Evolutionary conservation across 2,797 vertebrate species (phyloP).

Genomic region (Mormyrops boulengeri): DNA sequence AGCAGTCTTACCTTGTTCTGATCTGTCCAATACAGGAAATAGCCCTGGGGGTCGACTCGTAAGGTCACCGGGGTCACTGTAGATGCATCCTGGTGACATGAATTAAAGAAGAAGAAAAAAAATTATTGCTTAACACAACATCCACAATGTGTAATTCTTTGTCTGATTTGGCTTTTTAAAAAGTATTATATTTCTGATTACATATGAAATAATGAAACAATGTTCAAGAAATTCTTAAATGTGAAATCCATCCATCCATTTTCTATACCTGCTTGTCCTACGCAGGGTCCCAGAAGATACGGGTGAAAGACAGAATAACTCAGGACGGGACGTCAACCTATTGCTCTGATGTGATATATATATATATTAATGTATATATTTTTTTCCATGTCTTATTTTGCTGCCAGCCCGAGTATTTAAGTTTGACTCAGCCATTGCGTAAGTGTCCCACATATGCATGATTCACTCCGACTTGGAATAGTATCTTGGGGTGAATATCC

Average conservation of each 20-base stretch:
- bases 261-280: not conserved
- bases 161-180: not conserved
- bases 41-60: constrained; percentile 62
- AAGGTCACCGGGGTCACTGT: constrained; percentile 65
- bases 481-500: constrained; percentile 22
- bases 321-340: not conserved
- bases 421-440: constrained; percentile 43
- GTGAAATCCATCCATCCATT: not conserved
- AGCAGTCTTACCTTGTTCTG: constrained; percentile 61
- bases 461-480: constrained; percentile 29
- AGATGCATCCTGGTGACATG: constrained; percentile 58
- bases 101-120: not conserved
- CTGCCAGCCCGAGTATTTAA: constrained; percentile 25
- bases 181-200: not conserved
- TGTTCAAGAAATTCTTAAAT: not conserved
- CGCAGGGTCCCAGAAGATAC: not conserved
- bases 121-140: not conserved
- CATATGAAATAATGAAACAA: not conserved
- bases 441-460: constrained; percentile 35
- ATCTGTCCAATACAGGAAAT: constrained; percentile 70
- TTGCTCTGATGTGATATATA: not conserved
- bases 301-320: not conserved
- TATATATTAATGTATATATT: not conserved
- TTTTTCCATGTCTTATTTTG: constrained; percentile 16
- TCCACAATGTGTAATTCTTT: not conserved